These are phyloP conservation scores for Otus scops DNA, from an alignment of 2,797 vertebrate species.

Conservation along the genomic window DNA sequence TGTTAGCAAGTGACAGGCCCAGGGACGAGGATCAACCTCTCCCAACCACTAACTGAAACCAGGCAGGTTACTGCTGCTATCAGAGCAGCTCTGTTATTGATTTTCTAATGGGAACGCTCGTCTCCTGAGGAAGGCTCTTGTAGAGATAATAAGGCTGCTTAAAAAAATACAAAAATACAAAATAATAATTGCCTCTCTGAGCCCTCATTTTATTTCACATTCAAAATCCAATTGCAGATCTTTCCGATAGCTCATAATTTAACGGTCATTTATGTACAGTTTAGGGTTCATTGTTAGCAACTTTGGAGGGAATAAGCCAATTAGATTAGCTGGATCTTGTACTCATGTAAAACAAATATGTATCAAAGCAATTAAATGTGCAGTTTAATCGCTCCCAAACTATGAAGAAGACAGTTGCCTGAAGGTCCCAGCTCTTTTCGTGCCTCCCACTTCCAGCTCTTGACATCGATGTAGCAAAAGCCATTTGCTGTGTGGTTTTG, in stretches of 20 bases:
- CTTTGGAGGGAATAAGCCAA: background rate
- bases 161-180: conserved; percentile 20
- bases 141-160: conserved; percentile 28
- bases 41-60: conserved; percentile 32
- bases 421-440: background rate
- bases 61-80: background rate
- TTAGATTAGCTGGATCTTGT: conserved; percentile 34
- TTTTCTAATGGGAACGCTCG: conserved; percentile 3
- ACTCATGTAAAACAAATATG: conserved; percentile 57
- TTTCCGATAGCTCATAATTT: conserved; percentile 51
- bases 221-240: conserved; percentile 26
- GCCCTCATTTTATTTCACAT: conserved; percentile 18
- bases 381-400: conserved; percentile 8
- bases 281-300: conserved; percentile 36
- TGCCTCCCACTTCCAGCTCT: background rate
- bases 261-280: conserved; percentile 13
- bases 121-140: background rate
- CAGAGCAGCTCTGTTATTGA: conserved; percentile 6
- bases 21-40: background rate
- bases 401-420: conserved; percentile 5
- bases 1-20: background rate
- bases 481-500: background rate
- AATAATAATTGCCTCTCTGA: background rate
- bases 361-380: conserved; percentile 48
- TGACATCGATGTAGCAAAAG: background rate